Percentiles rank a stretch among this genome's conserved stretches.
Evolutionary conservation across 2,888 invertebrate species (phyloP).

Genomic region (Diaperis boleti): DNA sequence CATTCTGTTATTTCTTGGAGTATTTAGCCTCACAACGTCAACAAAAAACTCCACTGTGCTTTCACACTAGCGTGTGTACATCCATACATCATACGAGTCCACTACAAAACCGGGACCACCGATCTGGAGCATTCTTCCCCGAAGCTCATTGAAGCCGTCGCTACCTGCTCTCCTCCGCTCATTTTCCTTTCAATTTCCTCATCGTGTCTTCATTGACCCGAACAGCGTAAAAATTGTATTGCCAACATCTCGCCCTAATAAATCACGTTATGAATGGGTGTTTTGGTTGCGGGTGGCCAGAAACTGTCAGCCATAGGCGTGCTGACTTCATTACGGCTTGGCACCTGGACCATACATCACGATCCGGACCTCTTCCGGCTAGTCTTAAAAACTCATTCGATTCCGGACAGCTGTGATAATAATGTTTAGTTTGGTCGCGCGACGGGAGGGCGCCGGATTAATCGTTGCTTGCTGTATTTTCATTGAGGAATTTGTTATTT

Average conservation of each 20-base stretch:
- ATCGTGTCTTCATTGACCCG: constrained; percentile 1
- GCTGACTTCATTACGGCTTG: constrained; percentile 62
- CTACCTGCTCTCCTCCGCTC: not conserved
- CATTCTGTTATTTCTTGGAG: too few relatives aligned
- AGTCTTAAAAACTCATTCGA: constrained; percentile 37
- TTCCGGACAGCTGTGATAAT: constrained; percentile 48
- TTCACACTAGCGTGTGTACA: too few relatives aligned
- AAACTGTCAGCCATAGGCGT: constrained; percentile 57
- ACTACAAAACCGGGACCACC: too few relatives aligned
- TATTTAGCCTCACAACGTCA: too few relatives aligned
- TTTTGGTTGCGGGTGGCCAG: constrained; percentile 63
- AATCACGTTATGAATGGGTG: constrained; percentile 60
- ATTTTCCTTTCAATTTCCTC: not conserved
- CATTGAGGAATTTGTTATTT: constrained; percentile 42
- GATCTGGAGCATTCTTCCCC: constrained; percentile 3
- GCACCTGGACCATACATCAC: constrained; percentile 61
- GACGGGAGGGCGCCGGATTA: constrained; percentile 42
- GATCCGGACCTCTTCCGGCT: constrained; percentile 50
- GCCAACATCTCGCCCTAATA: constrained; percentile 56
- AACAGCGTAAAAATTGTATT: constrained; percentile 54
- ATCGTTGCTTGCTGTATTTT: constrained; percentile 38
- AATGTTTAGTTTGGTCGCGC: constrained; percentile 45
- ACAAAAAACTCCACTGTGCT: too few relatives aligned
- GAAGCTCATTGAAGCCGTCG: not conserved
- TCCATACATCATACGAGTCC: too few relatives aligned